Conservation (phyloP, 2,888 invertebrate genomes). For the Drosophila kuntzei region DNA sequence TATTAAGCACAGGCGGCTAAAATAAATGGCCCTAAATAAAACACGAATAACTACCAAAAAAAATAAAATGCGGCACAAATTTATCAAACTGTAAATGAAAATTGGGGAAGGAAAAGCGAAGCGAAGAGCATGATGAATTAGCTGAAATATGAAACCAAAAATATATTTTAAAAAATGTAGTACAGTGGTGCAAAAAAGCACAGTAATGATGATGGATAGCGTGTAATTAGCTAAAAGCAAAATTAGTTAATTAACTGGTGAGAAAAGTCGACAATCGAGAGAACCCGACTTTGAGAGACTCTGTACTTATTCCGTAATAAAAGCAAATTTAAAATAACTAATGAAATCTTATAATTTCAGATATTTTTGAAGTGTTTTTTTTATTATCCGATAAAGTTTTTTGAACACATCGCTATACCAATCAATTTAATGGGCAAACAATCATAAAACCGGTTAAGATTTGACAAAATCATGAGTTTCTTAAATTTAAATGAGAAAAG, state of each 20-base stretch:
- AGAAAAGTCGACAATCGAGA: background rate
- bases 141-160: slow-evolving; percentile 47
- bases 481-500: too few species aligned
- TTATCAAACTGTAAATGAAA: slow-evolving; percentile 56
- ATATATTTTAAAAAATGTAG: slow-evolving; percentile 14
- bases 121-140: slow-evolving; percentile 39
- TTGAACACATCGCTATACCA: too few species aligned
- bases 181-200: slow-evolving; percentile 32
- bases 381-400: too few species aligned
- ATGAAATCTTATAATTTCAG: background rate
- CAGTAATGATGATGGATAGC: slow-evolving; percentile 17
- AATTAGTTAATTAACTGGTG: slow-evolving; percentile 9
- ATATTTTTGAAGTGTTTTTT: too few species aligned
- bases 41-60: background rate
- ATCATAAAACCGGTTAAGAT: too few species aligned
- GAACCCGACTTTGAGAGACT: too few species aligned
- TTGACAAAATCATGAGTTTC: too few species aligned
- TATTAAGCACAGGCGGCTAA: slow-evolving; percentile 58
- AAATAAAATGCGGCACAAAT: slow-evolving; percentile 38
- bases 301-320: background rate
- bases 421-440: too few species aligned
- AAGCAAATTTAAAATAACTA: background rate
- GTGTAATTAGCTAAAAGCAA: slow-evolving; percentile 12
- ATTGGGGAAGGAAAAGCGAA: slow-evolving; percentile 22
- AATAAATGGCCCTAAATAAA: slow-evolving; percentile 68